Base-by-base conservation (phyloP, 1,140 invertebrate species). In the Eurosta solidaginis region DNA sequence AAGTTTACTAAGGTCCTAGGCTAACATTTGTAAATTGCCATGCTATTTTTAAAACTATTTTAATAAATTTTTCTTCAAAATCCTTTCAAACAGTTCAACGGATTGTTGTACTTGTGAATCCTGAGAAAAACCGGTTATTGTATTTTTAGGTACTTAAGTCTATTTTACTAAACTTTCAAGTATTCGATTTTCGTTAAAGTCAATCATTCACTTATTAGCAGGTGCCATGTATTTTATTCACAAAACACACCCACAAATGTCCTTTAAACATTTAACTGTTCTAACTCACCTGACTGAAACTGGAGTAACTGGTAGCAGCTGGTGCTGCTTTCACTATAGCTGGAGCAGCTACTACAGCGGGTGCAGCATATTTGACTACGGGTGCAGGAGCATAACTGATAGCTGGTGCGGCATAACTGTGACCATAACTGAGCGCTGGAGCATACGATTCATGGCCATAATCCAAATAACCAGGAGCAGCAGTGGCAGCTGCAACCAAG, bases 271-370 rank as follows among this genome's bases (percentile, higher is more conserved):
- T 45, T 45, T 17, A 17, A 45, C 17, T 9, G 44, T 7, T 45
- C 7, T 3, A 45, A 74, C 83, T 81, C 79, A 85, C 84, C 80
- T 82, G 83, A 36, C 84, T 85, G 68, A 85, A 85, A 17, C 83
- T 82, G 0, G 84, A 82, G 80, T 84, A 84, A 36, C 83, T 84
- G 54, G 82, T 82, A 63, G 82, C 82, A 20, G 81, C 78, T 7
- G 77, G 63, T 1, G 73, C 68, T 36, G 77, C 68, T 33, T 74
- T 74, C 14, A 75, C 77, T 5, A 76, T 42, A 44, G 78, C 76
- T 25, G 80, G 78, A 20, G 81, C 78, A 49, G 82, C 81, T 29
- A 82, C 82, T 7, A 82, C 83, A 7, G 82, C 81, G n/a, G 82
- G 81, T 1, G 83, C 80, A 17, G 83, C 81, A 20, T 81, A 80